A percentile compares a stretch with the other conserved stretches of the same genome.
phyloP scores from a whole-genome alignment of 2,888 invertebrate genomes.

The Hydroisotoma schaefferi region DNA sequence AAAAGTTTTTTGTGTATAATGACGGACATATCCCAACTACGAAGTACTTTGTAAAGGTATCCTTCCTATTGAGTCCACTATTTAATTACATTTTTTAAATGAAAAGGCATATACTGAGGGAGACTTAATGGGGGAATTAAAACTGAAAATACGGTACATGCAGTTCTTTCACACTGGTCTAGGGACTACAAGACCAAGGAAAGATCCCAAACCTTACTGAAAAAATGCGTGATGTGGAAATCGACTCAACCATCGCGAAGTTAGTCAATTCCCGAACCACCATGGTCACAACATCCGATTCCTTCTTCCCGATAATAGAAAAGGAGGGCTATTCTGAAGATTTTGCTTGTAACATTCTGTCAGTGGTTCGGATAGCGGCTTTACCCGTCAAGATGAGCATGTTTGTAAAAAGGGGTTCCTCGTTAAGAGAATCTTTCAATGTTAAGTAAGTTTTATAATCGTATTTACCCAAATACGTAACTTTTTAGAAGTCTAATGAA shows the following conservation, averaged over 20 bases:
- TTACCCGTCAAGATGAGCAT: constrained; percentile 7
- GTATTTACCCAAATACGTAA: neutral
- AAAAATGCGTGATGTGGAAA: constrained; percentile 3
- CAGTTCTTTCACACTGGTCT: neutral
- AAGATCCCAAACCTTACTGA: constrained; percentile 4
- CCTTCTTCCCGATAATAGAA: constrained; percentile 4
- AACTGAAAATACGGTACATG: neutral
- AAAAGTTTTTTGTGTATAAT: constrained; percentile 7
- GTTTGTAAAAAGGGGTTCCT: constrained; percentile 26
- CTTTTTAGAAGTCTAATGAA: neutral
- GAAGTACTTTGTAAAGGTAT: constrained; percentile 9
- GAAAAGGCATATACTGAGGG: neutral
- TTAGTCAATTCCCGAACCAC: neutral
- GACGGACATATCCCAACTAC: constrained; percentile 13
- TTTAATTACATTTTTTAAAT: neutral
- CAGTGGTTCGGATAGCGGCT: neutral
- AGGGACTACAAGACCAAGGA: constrained; percentile 6
- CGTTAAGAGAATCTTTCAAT: constrained; percentile 31
- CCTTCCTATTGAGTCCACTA: neutral
- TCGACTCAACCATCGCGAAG: constrained; percentile 1
- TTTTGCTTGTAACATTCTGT: neutral
- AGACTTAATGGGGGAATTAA: neutral
- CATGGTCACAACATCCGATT: constrained; percentile 3
- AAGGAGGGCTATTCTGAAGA: constrained; percentile 4
- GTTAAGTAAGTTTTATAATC: constrained; percentile 20